Base-by-base conservation (phyloP, 2,888 invertebrate genomes). In the Sarcophaga rosellei region DNA sequence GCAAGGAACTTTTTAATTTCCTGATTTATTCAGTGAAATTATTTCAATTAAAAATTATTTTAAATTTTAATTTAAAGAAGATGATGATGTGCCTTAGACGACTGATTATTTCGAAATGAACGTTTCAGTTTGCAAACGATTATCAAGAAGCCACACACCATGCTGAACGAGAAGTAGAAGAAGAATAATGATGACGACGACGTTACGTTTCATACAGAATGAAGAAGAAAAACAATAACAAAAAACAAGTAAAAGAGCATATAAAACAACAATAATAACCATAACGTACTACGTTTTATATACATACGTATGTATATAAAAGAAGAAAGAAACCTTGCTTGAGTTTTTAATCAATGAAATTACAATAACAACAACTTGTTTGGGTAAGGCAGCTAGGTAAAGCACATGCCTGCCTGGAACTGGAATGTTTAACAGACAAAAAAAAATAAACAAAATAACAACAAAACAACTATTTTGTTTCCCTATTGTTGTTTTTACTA, bases 361-460 rank as follows among this genome's bases (percentile, higher is more conserved):
- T 53, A 75, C 53, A 85, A 63, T 47, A 81, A 74, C 70, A 84
- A 85, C 74, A 73, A 78, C 85, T 63, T 69, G 76, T 86, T 82
- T 76, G 82, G 35, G 72, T 76, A 72, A 76, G 72, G 5, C 47
- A 78, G 79, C 35, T 35, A 8, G 35, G 1, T 10, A 35, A 35
- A 35, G 35, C 78, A 79, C 75, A 77, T 77, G 81, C 62, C 73
- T 53, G 17, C 10, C 35, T 81, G 68, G 72, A 76, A 80, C 61
- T 75, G 66, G 69, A 75, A 69, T 75, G 17, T 53, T 69, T 62
- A n/a, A 15, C 17, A 53, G 17, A 17, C 17, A 53, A 53, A 47
- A 47, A 47, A 53, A 17, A 17, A 21, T 10, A n/a, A 47, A 59
- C 44, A 61, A 1, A 44, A 21, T 10, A 35, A 35, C 35, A 35